These are phyloP conservation scores for Psix sp. DNA, from an alignment of 1,140 invertebrate genomes.

Conservation along the genomic window DNA sequence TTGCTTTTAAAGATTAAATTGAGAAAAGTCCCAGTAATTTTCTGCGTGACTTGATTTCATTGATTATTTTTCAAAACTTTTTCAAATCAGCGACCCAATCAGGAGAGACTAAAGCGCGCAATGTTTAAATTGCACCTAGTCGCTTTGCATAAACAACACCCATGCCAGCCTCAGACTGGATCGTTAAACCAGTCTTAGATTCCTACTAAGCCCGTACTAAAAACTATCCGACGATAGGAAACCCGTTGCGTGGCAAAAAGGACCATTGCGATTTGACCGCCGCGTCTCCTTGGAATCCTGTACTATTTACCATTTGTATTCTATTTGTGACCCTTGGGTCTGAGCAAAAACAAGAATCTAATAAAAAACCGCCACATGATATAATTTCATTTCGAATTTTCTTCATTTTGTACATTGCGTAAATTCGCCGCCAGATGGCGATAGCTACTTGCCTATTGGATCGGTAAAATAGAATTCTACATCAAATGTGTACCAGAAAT, in stretches of 20 bases:
- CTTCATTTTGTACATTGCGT: neutral
- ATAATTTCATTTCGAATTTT: constrained; percentile 16
- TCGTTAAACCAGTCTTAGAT: constrained; percentile 69
- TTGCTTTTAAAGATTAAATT: too few relatives aligned
- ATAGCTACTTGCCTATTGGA: too few relatives aligned
- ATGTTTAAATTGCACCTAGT: constrained; percentile 56
- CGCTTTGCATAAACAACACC: constrained; percentile 57
- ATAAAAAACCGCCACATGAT: neutral
- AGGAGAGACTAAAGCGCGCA: constrained; percentile 15
- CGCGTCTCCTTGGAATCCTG: constrained; percentile 35
- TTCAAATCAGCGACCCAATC: constrained; percentile 29
- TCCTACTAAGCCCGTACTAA: constrained; percentile 57
- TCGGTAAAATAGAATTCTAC: too few relatives aligned
- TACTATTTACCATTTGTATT: constrained; percentile 47
- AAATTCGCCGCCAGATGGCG: neutral
- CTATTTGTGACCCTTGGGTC: constrained; percentile 22
- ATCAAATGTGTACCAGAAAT: too few relatives aligned
- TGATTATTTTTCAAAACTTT: constrained; percentile 32
- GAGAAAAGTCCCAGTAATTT: too few relatives aligned
- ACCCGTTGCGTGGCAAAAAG: constrained; percentile 58
- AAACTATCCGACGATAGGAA: constrained; percentile 61
- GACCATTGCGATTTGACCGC: constrained; percentile 31
- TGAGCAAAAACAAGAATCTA: constrained; percentile 3
- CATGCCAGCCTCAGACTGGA: constrained; percentile 56
- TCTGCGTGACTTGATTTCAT: neutral